Percentiles rank a stretch among this genome's conserved stretches.
Conservation (phyloP, 2,113 vertebrate genomes). For the Psephotus haematonotus region DNA sequence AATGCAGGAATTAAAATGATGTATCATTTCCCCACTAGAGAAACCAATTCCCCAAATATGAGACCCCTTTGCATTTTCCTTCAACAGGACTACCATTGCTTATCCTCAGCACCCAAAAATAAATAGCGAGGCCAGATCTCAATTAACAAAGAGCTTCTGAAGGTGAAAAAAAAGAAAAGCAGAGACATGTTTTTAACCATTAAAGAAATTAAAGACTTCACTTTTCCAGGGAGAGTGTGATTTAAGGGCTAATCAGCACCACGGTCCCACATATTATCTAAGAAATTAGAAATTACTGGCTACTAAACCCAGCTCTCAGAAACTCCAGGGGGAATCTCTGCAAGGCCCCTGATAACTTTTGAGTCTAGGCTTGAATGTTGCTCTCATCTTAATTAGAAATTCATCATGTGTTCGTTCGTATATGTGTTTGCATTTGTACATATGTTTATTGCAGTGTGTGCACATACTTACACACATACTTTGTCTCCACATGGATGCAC, state of each 20-base stretch:
- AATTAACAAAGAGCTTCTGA: conserved; percentile 48
- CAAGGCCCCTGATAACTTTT: conserved; percentile 72
- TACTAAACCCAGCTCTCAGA: conserved; percentile 61
- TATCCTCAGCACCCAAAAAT: neutral
- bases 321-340: conserved; percentile 73
- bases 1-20: conserved; percentile 56
- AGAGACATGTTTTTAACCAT: conserved; percentile 31
- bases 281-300: conserved; percentile 75
- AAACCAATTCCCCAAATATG: neutral
- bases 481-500: conserved; percentile 46
- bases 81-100: neutral
- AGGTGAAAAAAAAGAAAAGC: conserved; percentile 61
- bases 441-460: neutral
- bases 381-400: conserved; percentile 61
- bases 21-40: conserved; percentile 21
- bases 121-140: neutral
- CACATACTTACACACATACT: neutral
- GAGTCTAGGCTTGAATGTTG: conserved; percentile 46
- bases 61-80: neutral
- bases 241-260: conserved; percentile 73
- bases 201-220: conserved; percentile 74
- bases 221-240: conserved; percentile 61
- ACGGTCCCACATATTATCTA: conserved; percentile 70
- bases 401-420: neutral
- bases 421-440: neutral